Conservation (phyloP, 2,888 invertebrate genomes). For the Dasysyrphus albostriatus region DNA sequence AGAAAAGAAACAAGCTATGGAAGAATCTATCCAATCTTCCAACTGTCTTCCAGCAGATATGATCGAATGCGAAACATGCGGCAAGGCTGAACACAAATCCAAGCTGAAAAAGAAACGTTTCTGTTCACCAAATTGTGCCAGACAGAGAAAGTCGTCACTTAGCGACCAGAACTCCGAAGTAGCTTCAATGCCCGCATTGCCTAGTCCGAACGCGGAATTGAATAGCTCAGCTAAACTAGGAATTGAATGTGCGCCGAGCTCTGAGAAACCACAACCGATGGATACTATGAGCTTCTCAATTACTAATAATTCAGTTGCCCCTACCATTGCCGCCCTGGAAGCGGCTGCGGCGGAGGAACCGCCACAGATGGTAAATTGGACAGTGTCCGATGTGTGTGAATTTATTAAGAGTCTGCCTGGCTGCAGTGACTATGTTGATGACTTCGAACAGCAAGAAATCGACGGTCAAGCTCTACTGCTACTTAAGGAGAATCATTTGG, state of each 20-base stretch:
- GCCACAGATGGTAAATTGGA: conserved; percentile 83
- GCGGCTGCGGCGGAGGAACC: conserved; percentile 77
- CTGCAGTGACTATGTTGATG: conserved; percentile 96
- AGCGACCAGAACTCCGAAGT: conserved; percentile 71
- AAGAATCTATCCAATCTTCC: conserved; percentile 76
- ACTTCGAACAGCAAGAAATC: conserved; percentile 97
- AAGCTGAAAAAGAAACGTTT: conserved; percentile 91
- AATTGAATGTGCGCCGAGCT: conserved; percentile 39
- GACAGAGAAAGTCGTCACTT: conserved; percentile 83
- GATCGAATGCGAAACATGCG: conserved; percentile 89
- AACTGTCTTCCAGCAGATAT: conserved; percentile 79
- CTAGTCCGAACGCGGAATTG: conserved; percentile 52
- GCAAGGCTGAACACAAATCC: conserved; percentile 86
- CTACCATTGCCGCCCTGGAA: conserved; percentile 46
- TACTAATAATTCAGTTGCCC: conserved; percentile 28
- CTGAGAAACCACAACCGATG: conserved; percentile 50
- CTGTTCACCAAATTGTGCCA: conserved; percentile 90
- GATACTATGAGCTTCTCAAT: conserved; percentile 36
- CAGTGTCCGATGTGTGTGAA: conserved; percentile 94
- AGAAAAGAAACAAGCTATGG: conserved; percentile 82
- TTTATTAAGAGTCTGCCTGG: conserved; percentile 95
- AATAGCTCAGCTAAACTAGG: conserved; percentile 35
- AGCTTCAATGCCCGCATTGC: conserved; percentile 37
- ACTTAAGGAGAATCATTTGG: conserved; percentile 96
- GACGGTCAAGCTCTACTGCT: conserved; percentile 97